These are phyloP conservation scores for Anodontia alba DNA, from an alignment of 2,888 invertebrate genomes.

Conservation along the genomic window DNA sequence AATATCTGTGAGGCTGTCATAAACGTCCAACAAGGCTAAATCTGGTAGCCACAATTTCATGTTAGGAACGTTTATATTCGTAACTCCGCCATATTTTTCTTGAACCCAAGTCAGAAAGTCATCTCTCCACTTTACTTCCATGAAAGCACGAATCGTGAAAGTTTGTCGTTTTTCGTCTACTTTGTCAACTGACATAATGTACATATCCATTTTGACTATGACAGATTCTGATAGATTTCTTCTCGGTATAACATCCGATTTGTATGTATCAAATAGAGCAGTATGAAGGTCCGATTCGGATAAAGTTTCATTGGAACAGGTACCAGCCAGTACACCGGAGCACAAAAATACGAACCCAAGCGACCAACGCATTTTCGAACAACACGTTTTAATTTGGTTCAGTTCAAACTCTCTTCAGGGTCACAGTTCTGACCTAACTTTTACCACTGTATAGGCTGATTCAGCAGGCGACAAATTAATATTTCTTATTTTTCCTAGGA, in stretches of 20 bases:
- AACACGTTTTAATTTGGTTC: no score
- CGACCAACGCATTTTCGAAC: neutral
- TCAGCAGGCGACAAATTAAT: no score
- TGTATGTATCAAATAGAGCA: neutral
- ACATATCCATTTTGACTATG: slow-evolving; percentile 44
- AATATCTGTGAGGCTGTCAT: slow-evolving; percentile 49
- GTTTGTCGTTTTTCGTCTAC: slow-evolving; percentile 56
- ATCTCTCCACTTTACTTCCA: slow-evolving; percentile 61
- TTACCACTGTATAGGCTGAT: no score
- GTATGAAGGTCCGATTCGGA: neutral
- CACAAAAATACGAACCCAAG: neutral
- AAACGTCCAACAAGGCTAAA: slow-evolving; percentile 41
- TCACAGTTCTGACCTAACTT: no score
- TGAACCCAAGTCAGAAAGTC: slow-evolving; percentile 46
- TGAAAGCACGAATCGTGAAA: slow-evolving; percentile 44
- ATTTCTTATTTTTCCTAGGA: no score
- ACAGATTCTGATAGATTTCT: slow-evolving; percentile 24
- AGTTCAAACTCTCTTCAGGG: no score
- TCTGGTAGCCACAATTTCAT: slow-evolving; percentile 57
- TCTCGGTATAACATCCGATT: slow-evolving; percentile 32
- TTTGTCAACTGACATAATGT: slow-evolving; percentile 53
- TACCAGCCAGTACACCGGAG: neutral
- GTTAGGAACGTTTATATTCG: slow-evolving; percentile 50
- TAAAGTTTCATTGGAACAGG: neutral
- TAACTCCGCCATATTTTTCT: slow-evolving; percentile 30